Base-by-base conservation (phyloP, 2,113 vertebrate species). In the Fukomys damarensis region DNA sequence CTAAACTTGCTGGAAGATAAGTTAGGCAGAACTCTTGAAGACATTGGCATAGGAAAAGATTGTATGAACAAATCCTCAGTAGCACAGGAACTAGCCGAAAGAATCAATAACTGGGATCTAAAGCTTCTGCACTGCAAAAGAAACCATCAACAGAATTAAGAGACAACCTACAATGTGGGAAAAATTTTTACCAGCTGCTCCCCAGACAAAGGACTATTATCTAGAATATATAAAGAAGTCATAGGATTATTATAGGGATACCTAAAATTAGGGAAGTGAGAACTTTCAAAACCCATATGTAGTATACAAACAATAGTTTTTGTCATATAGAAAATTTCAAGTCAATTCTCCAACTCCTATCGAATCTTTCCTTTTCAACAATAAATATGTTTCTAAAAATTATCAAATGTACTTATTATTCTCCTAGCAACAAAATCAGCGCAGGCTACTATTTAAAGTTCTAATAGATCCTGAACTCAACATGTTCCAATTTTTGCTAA, bases 241-340 rank as follows among this genome's bases (percentile, higher is more conserved):
- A 28, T 10, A 35, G 52, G 7, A 49, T 54, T 89, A 63, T 80
- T 43, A 16, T 0, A 0, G 10, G 52, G 43, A 66, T 20, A 72
- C 79, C 56, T 16, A 35, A 92, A 92, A 68, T 84, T 80, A 95
- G 7, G 19, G 77, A 38, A 1, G 4, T 77, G n/a, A 84, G 28
- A 86, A 58, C 5, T 94, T 90, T 89, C 38, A 68, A 93, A 91
- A 46, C 6, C 32, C 54, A 77, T 32, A 59, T 56, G 7, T 17
- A 17, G 54, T 87, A 72, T 24, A 82, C 35, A 72, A 88, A 81
- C 38, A 70, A 87, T 52, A 43, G 17, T 26, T 88, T 52, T 88
- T 58, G 76, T 58, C 43, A 76, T 16, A 72, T 22, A 72, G 35
- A 22, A 86, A 89, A 87, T 91, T 95, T 76, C 83, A 80, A 95